phyloP scores from a whole-genome alignment of 1,140 invertebrate genomes.

The Plectrocnemia conspersa region DNA sequence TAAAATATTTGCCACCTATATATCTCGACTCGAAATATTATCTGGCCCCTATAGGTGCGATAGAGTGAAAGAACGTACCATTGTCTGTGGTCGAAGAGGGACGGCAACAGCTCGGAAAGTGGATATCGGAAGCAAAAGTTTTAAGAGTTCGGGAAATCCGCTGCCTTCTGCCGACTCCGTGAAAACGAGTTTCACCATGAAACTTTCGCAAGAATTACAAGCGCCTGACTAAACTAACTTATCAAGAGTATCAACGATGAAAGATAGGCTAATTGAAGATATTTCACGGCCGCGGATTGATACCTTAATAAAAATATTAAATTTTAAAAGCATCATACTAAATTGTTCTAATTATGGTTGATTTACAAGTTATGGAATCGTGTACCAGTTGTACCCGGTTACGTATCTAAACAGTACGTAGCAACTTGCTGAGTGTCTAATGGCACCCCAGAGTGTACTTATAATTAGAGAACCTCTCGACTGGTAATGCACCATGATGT shows the following conservation, averaged over 20 bases:
- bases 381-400: no score
- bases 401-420: no score
- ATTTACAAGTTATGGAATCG: no score
- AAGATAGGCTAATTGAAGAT: conserved; percentile 17
- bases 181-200: conserved; percentile 15
- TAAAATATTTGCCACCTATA: conserved; percentile 33
- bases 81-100: background rate
- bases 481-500: conserved; percentile 50
- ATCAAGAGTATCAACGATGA: conserved; percentile 13
- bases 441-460: conserved; percentile 52
- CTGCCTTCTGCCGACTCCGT: conserved; percentile 19
- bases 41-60: conserved; percentile 27
- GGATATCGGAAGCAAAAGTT: conserved; percentile 33
- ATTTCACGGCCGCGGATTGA: conserved; percentile 5
- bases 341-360: no score
- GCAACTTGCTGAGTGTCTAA: conserved; percentile 51
- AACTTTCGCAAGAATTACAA: conserved; percentile 20
- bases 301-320: no score
- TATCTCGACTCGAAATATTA: conserved; percentile 33
- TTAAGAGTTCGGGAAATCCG: conserved; percentile 27
- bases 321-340: no score
- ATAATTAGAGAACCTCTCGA: conserved; percentile 52
- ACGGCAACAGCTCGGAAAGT: conserved; percentile 5
- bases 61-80: conserved; percentile 1
- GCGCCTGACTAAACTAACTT: conserved; percentile 7